phyloP scores from a whole-genome alignment of 2,113 vertebrate species.

The Equus quagga region DNA sequence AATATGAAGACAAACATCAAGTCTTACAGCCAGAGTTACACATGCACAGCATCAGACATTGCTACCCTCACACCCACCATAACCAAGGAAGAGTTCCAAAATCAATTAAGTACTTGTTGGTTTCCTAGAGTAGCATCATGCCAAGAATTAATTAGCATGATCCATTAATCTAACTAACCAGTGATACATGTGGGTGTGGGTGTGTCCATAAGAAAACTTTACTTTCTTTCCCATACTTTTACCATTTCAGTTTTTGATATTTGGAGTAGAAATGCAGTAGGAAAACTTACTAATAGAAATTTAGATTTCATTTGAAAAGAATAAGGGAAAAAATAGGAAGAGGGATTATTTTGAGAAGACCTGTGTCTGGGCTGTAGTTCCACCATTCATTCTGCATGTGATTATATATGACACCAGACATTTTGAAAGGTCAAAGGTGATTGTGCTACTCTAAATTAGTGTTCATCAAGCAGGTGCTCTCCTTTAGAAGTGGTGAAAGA shows the following conservation, averaged over 20 bases:
- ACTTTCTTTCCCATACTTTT: background rate
- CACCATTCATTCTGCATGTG: background rate
- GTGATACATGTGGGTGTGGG: background rate
- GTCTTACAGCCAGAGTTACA: background rate
- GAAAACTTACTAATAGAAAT: background rate
- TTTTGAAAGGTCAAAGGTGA: background rate
- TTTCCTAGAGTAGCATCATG: background rate
- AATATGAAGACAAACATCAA: background rate
- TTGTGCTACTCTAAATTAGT: background rate
- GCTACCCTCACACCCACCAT: background rate
- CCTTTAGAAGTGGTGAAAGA: background rate
- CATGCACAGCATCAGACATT: background rate
- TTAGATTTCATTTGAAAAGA: background rate
- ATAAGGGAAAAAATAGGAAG: background rate
- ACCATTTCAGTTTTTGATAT: background rate
- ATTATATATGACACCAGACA: background rate
- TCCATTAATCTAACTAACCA: background rate
- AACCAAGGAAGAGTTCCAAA: background rate
- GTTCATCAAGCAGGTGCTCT: background rate
- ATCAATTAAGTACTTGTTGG: background rate
- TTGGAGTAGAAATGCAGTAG: background rate
- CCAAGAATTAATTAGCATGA: background rate
- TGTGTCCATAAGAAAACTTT: background rate
- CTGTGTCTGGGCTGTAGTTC: background rate
- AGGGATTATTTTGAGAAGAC: background rate